Conservation (phyloP, 1,140 invertebrate species). For the Cyclargus thomasi region DNA sequence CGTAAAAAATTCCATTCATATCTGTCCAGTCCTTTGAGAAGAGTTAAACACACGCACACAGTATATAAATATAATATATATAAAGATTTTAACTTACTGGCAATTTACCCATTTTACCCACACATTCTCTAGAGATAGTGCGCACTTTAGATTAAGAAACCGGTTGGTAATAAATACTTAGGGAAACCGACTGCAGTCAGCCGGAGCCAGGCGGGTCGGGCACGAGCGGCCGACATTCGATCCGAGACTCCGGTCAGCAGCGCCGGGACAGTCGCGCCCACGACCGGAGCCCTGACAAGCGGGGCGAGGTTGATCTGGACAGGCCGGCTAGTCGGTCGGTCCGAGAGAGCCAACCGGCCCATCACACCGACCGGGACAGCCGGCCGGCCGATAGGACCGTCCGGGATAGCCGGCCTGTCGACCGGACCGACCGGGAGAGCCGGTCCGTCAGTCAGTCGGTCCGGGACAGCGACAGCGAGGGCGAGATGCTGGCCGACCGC, state of each 20-base stretch:
- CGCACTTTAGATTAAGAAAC: neutral
- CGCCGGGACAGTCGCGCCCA: neutral
- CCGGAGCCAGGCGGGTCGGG: constrained; percentile 6
- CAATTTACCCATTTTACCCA: no score
- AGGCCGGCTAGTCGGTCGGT: no score
- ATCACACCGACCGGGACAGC: neutral
- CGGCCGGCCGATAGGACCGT: no score
- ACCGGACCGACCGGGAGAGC: constrained; percentile 18
- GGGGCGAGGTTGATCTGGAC: no score
- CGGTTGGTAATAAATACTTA: neutral
- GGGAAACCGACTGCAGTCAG: neutral
- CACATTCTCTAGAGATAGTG: neutral
- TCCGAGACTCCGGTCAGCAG: neutral
- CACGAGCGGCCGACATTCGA: neutral
- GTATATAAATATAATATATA: no score
- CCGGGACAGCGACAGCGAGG: constrained; percentile 31
- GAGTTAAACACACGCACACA: no score
- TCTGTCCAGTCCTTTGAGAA: no score
- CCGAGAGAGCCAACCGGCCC: neutral
- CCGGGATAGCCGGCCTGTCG: neutral
- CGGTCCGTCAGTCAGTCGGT: constrained; percentile 17
- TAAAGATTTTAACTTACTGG: no score
- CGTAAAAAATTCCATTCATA: no score
- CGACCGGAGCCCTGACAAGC: no score
- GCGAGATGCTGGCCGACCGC: constrained; percentile 31